A percentile compares a stretch with the other conserved stretches of the same genome.
Evolutionary conservation across 2,888 invertebrate genomes (phyloP).

Genomic region (Sericinus montela): DNA sequence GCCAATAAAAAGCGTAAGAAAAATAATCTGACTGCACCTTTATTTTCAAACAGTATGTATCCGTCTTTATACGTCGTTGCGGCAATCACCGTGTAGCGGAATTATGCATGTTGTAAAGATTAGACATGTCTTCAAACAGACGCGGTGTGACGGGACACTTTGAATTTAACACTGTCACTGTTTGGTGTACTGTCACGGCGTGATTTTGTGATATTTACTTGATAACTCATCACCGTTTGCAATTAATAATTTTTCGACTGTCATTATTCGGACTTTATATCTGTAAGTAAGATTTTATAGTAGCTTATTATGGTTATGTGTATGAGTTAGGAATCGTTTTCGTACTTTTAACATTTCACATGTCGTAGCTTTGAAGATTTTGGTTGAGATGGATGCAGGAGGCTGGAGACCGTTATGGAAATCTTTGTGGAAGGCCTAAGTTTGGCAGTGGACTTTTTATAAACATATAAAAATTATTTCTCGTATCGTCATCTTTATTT

Average conservation of each 20-base stretch:
- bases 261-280: background rate
- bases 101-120: conserved; percentile 31
- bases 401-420: too few relatives aligned
- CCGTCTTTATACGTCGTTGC: background rate
- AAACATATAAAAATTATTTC: too few relatives aligned
- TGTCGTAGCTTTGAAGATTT: too few relatives aligned
- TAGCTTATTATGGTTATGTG: too few relatives aligned
- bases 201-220: conserved; percentile 33
- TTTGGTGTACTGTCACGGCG: conserved; percentile 36
- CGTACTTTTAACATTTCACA: too few relatives aligned
- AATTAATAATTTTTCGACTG: background rate
- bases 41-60: conserved; percentile 6
- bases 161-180: conserved; percentile 38
- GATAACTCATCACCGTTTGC: background rate
- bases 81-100: conserved; percentile 24
- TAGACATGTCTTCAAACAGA: conserved; percentile 28
- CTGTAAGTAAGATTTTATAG: conserved; percentile 5
- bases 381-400: too few relatives aligned
- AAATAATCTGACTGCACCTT: too few relatives aligned
- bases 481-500: too few relatives aligned
- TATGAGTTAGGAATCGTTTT: too few relatives aligned
- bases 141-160: conserved; percentile 32
- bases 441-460: too few relatives aligned
- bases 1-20: too few relatives aligned
- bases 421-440: too few relatives aligned